These are phyloP conservation scores for Machimus atricapillus DNA, from an alignment of 2,888 invertebrate species.

Conservation along the genomic window DNA sequence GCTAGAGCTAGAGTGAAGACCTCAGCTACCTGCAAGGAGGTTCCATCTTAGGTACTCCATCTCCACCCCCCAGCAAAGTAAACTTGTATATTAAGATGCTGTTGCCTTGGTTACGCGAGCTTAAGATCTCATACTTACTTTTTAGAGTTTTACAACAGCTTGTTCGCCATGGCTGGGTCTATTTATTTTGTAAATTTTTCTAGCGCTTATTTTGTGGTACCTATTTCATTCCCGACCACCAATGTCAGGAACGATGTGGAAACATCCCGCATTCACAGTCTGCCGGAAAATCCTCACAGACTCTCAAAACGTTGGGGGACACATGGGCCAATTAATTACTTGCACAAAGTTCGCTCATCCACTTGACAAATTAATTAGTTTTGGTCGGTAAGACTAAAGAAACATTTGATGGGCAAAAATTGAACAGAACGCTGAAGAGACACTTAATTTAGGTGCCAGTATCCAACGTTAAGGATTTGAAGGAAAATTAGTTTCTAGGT, in stretches of 20 bases:
- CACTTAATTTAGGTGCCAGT: neutral
- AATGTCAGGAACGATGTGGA: neutral
- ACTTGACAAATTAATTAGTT: slow-evolving; percentile 32
- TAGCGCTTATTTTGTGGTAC: neutral
- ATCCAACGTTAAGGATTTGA: neutral
- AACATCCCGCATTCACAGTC: neutral
- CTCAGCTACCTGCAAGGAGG: neutral
- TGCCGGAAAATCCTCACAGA: neutral
- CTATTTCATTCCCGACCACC: neutral
- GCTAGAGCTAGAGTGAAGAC: neutral
- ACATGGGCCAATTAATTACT: slow-evolving; percentile 10
- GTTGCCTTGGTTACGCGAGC: neutral
- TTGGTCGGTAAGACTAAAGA: neutral
- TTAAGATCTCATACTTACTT: neutral
- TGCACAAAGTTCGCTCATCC: slow-evolving; percentile 19
- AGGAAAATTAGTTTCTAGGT: neutral
- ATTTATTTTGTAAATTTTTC: neutral
- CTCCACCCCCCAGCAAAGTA: neutral
- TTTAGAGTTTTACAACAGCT: neutral
- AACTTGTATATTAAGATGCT: neutral
- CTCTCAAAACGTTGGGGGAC: neutral
- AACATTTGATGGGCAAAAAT: neutral
- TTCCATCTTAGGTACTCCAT: neutral
- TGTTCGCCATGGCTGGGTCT: neutral
- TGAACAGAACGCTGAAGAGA: neutral